These are phyloP conservation scores for Carettochelys insculpta DNA, from an alignment of 2,113 vertebrate species.

Conservation along the genomic window DNA sequence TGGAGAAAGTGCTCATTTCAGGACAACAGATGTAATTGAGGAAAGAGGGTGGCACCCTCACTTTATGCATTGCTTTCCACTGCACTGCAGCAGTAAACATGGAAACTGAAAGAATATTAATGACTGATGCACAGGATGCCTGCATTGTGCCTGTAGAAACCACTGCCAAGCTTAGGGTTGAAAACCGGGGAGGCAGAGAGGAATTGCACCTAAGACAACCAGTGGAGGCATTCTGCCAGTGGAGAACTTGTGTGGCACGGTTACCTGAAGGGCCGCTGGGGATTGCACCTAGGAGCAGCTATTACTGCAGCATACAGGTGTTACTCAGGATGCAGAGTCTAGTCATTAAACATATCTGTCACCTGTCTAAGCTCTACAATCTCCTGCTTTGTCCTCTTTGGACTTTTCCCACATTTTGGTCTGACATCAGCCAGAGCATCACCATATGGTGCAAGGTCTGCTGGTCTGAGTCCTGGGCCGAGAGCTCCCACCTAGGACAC, in stretches of 20 bases:
- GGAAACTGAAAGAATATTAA: neutral
- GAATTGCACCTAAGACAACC: neutral
- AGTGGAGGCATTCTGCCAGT: neutral
- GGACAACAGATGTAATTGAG: neutral
- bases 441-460: neutral
- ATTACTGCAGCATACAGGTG: neutral
- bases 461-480: neutral
- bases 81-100: accelerated
- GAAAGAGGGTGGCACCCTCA: neutral
- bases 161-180: neutral
- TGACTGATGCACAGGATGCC: neutral
- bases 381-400: neutral
- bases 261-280: neutral
- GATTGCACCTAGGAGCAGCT: neutral
- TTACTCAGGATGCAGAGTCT: neutral
- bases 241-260: neutral
- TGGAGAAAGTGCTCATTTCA: neutral
- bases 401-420: neutral
- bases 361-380: neutral
- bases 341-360: neutral
- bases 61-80: accelerated
- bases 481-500: neutral
- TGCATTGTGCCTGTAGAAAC: neutral
- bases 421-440: neutral
- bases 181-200: neutral